Percentiles rank a stretch among this genome's conserved stretches.
phyloP scores from a whole-genome alignment of 2,797 vertebrate species.

The Eupleurogrammus muticus region DNA sequence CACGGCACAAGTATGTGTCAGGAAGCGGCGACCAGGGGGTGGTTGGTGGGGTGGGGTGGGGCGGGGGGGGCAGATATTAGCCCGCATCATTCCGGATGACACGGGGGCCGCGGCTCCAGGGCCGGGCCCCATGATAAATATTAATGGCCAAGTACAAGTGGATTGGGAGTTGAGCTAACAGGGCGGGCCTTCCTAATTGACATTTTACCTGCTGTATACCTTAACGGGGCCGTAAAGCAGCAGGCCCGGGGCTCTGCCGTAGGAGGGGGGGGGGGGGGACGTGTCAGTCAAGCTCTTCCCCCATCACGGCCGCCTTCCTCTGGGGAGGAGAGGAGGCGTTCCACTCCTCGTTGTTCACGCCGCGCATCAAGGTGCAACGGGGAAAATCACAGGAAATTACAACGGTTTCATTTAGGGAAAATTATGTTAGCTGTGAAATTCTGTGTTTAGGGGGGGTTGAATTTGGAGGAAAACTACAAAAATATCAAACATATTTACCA shows the following conservation, averaged over 20 bases:
- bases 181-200: conserved; percentile 87
- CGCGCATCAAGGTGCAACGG: conserved; percentile 23
- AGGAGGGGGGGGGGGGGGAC: too few species aligned
- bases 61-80: conserved; percentile 47
- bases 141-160: conserved; percentile 83
- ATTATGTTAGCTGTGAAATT: not conserved
- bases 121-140: conserved; percentile 83
- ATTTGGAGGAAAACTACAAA: not conserved
- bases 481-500: not conserved
- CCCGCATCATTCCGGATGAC: conserved; percentile 75
- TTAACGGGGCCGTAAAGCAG: conserved; percentile 86
- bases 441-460: not conserved
- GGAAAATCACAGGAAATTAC: too few species aligned
- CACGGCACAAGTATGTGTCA: conserved; percentile 29
- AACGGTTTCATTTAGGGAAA: not conserved
- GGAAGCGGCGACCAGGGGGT: conserved; percentile 54
- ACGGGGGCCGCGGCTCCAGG: conserved; percentile 68
- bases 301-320: conserved; percentile 39
- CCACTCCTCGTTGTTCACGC: conserved; percentile 26
- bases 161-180: conserved; percentile 86
- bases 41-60: too few species aligned
- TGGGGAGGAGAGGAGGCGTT: conserved; percentile 48
- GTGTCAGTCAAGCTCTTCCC: conserved; percentile 73
- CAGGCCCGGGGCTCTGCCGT: conserved; percentile 74
- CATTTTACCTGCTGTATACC: conserved; percentile 91